phyloP scores from a whole-genome alignment of 2,113 vertebrate genomes.

The Progne subis region DNA sequence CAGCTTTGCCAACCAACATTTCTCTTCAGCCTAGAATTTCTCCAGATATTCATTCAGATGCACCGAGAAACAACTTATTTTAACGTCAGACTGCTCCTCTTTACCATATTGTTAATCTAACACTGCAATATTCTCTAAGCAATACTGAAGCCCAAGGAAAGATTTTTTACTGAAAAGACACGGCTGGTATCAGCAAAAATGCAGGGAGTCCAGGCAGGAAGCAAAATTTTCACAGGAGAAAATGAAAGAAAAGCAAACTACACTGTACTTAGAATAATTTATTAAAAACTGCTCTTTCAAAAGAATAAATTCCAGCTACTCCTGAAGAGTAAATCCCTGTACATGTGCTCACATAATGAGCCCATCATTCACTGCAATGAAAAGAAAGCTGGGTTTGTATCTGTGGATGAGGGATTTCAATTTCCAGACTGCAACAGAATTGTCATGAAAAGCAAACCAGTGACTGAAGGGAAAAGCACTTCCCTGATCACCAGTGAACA shows the following conservation, averaged over 20 bases:
- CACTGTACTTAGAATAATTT: neutral
- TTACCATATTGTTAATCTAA: neutral
- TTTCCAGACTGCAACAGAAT: neutral
- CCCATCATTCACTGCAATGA: neutral
- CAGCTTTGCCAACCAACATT: neutral
- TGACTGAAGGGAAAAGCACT: neutral
- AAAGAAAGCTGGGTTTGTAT: neutral
- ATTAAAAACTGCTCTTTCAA: neutral
- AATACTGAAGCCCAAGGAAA: neutral
- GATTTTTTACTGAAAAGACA: neutral
- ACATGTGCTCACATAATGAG: neutral
- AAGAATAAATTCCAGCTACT: neutral
- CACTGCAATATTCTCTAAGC: neutral
- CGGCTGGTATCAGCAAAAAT: neutral
- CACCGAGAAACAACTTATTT: neutral
- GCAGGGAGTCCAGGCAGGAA: neutral
- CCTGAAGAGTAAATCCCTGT: neutral
- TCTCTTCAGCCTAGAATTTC: neutral
- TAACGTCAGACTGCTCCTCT: neutral
- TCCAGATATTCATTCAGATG: neutral
- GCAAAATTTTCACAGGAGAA: neutral
- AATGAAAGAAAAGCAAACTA: neutral
- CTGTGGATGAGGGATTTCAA: neutral
- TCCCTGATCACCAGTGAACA: rapidly evolving
- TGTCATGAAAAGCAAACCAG: neutral